A percentile compares a stretch with the other conserved stretches of the same genome.
These are phyloP conservation scores for Diplosoma virens DNA, from an alignment of 23 tunicate genomes.

Conservation along the genomic window DNA sequence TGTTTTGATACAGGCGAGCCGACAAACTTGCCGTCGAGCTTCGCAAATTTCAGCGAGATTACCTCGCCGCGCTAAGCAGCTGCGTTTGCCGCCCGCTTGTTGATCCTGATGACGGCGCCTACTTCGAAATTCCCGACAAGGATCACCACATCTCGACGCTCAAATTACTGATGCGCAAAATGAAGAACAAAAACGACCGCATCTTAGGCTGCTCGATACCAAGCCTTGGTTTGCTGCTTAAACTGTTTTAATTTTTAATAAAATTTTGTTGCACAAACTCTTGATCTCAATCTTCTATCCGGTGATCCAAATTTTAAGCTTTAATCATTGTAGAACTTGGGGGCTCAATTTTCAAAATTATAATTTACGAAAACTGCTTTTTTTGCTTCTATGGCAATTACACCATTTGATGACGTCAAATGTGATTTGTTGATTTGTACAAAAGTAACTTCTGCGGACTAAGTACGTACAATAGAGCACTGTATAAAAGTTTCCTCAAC, in stretches of 20 bases:
- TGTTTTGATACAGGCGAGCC: conserved; percentile 34
- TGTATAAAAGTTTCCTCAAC: no score
- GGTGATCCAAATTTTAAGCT: not conserved
- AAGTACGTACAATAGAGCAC: no score
- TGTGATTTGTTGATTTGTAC: no score
- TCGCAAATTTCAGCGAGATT: conserved; percentile 48
- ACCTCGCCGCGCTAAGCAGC: conserved; percentile 19
- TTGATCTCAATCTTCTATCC: no score
- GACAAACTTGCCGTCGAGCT: conserved; percentile 39
- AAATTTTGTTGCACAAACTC: no score
- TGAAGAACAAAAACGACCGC: conserved; percentile 43
- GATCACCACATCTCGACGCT: conserved; percentile 35
- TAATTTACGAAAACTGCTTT: no score
- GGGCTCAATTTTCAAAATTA: no score
- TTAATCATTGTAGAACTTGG: no score
- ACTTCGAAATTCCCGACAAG: conserved; percentile 30
- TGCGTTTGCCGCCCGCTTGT: conserved; percentile 61
- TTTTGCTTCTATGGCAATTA: no score
- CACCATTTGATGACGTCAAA: no score
- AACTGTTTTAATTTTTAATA: not conserved
- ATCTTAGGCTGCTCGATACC: conserved; percentile 56
- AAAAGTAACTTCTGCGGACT: no score
- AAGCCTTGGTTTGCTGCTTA: conserved; percentile 23
- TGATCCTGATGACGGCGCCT: conserved; percentile 56
- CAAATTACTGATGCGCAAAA: conserved; percentile 13